A percentile compares a stretch with the other conserved stretches of the same genome.
phyloP scores from a whole-genome alignment of 1,140 invertebrate genomes.

The Ruditapes philippinarum region DNA sequence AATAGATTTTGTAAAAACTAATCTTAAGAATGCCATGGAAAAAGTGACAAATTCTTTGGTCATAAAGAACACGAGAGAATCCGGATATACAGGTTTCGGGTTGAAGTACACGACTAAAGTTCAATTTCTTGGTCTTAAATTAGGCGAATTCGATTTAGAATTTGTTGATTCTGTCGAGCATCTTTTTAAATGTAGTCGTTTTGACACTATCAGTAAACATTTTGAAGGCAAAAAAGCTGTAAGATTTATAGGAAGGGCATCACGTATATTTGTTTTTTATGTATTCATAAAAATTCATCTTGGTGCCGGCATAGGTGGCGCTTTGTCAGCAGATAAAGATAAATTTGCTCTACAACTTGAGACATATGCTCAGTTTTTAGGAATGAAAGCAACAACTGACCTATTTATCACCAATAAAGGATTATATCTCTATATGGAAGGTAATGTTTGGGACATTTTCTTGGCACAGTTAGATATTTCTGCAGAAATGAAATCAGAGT shows the following conservation, averaged over 20 bases:
- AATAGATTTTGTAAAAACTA: neutral
- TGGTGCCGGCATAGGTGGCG: slow-evolving; percentile 1
- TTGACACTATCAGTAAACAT: neutral
- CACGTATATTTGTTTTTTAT: neutral
- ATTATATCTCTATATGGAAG: slow-evolving; percentile 40
- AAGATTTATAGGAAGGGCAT: neutral
- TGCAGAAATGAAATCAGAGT: neutral
- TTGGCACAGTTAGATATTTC: slow-evolving; percentile 27
- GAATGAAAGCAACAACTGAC: neutral
- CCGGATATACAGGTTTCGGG: neutral
- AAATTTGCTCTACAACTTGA: neutral
- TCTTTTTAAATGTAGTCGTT: slow-evolving; percentile 13
- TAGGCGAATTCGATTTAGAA: neutral
- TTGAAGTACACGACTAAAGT: neutral
- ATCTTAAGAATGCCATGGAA: neutral
- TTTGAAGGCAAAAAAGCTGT: slow-evolving; percentile 17
- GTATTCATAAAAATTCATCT: neutral
- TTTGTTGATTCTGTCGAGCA: neutral
- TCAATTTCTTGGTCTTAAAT: neutral
- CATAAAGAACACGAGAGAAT: no score
- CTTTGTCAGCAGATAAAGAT: slow-evolving; percentile 1
- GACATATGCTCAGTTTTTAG: neutral
- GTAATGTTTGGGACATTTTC: slow-evolving; percentile 47
- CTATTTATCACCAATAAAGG: slow-evolving; percentile 1
- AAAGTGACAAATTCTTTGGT: neutral